A percentile compares a stretch with the other conserved stretches of the same genome.
Evolutionary conservation across 2,888 invertebrate genomes (phyloP).

Genomic region (Caenorhabditis becei): DNA sequence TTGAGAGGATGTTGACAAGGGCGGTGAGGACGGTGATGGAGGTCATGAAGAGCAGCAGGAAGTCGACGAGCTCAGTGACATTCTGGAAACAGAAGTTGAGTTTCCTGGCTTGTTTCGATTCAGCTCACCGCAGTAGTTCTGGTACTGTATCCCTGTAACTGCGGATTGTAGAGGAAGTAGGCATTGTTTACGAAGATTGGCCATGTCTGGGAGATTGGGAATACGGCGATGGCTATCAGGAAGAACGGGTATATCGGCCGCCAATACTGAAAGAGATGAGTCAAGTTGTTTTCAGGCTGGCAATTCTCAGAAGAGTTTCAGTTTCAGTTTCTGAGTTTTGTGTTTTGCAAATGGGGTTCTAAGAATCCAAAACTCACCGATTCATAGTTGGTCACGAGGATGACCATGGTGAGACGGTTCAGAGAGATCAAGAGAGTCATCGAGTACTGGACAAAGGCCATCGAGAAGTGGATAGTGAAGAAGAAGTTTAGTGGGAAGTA

Average conservation of each 20-base stretch:
- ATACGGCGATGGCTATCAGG: slow-evolving; percentile 4
- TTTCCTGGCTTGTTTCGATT: neutral
- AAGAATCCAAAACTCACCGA: slow-evolving; percentile 10
- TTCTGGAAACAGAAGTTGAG: too few species aligned
- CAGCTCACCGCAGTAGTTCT: slow-evolving; percentile 8
- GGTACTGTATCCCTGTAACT: slow-evolving; percentile 23
- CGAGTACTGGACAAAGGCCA: slow-evolving; percentile 55
- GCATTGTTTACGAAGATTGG: slow-evolving; percentile 27
- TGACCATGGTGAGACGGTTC: slow-evolving; percentile 52
- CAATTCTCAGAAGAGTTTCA: neutral
- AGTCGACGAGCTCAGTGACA: slow-evolving; percentile 12
- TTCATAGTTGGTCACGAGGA: slow-evolving; percentile 38
- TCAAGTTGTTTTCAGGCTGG: neutral
- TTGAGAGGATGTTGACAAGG: slow-evolving; percentile 21
- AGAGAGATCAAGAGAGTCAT: slow-evolving; percentile 48
- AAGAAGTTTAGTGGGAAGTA: slow-evolving; percentile 38
- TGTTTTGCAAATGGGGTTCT: too few species aligned
- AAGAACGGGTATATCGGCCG: slow-evolving; percentile 20
- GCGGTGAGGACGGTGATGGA: slow-evolving; percentile 19
- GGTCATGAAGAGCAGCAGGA: slow-evolving; percentile 35
- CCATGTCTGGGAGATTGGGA: slow-evolving; percentile 33
- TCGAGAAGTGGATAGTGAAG: slow-evolving; percentile 48
- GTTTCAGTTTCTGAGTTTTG: neutral
- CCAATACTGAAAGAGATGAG: slow-evolving; percentile 28
- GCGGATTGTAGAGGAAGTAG: slow-evolving; percentile 26